phyloP scores from a whole-genome alignment of 2,113 vertebrate species.

The Embiotoca jacksoni region DNA sequence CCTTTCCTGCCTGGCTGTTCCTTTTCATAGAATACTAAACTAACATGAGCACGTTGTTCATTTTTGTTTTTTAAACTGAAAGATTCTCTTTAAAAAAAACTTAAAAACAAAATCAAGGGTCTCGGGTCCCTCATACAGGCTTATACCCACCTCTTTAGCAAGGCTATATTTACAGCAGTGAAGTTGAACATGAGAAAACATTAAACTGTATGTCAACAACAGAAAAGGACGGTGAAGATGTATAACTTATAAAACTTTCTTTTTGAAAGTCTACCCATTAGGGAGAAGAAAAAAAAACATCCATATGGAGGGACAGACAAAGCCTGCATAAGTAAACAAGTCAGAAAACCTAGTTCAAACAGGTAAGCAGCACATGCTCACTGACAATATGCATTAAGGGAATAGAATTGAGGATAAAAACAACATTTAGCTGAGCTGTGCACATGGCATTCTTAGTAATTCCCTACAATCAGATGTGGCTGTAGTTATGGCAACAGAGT shows the following conservation, averaged over 20 bases:
- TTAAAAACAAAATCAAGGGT: too few species aligned
- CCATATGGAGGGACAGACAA: not conserved
- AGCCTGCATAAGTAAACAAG: not conserved
- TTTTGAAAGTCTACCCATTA: too few species aligned
- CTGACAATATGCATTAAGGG: not conserved
- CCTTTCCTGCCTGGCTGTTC: not conserved
- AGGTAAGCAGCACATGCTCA: not conserved
- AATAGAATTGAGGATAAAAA: conserved; percentile 31
- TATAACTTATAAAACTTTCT: too few species aligned
- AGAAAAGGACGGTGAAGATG: not conserved
- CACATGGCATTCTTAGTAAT: conserved; percentile 32
- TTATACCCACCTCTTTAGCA: not conserved
- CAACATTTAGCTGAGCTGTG: conserved; percentile 49
- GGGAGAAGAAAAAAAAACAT: not conserved
- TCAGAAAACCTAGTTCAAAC: not conserved
- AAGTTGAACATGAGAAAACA: not conserved
- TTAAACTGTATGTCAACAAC: not conserved
- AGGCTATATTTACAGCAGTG: not conserved
- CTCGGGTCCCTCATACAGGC: not conserved
- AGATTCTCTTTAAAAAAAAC: too few species aligned
- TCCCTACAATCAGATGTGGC: conserved; percentile 44
- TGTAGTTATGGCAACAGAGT: conserved; percentile 76
- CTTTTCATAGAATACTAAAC: not conserved
- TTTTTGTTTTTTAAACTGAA: not conserved
- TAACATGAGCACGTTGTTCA: not conserved